A percentile compares a stretch with the other conserved stretches of the same genome.
phyloP scores from a whole-genome alignment of 2,888 invertebrate species.

The Spicauda simplicius region DNA sequence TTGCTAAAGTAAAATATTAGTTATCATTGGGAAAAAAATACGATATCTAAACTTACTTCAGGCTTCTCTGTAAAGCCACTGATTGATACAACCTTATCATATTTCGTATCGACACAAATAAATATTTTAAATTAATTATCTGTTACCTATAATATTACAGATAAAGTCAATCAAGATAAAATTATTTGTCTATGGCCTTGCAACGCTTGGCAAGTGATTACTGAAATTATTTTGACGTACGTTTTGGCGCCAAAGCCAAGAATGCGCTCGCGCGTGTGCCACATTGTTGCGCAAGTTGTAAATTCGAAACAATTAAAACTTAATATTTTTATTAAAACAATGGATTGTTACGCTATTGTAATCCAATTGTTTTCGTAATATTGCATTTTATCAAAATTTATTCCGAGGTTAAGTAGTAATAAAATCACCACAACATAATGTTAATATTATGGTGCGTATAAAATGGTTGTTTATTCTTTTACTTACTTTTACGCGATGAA shows the following conservation, averaged over 20 bases:
- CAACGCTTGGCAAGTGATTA: conserved; percentile 5
- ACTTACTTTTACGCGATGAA: conserved; percentile 23
- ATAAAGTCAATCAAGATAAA: conserved; percentile 1
- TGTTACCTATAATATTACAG: neutral
- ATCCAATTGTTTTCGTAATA: too few relatives aligned
- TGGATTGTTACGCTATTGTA: too few relatives aligned
- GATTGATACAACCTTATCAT: neutral
- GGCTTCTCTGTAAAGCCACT: too few relatives aligned
- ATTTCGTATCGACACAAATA: neutral
- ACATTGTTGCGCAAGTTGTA: conserved; percentile 11
- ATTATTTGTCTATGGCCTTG: conserved; percentile 33
- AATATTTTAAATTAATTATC: conserved; percentile 3
- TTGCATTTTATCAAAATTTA: too few relatives aligned
- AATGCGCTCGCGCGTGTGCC: conserved; percentile 28
- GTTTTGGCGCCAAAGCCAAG: conserved; percentile 40
- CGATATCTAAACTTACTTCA: too few relatives aligned
- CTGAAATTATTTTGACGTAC: conserved; percentile 33
- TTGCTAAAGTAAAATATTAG: too few relatives aligned
- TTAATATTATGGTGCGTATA: too few relatives aligned
- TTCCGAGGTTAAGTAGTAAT: too few relatives aligned
- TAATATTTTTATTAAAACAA: too few relatives aligned
- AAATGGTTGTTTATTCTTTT: neutral
- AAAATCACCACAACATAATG: neutral
- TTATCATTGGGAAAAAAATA: too few relatives aligned
- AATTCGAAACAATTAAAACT: neutral